Percentiles rank a stretch among this genome's conserved stretches.
phyloP scores from a whole-genome alignment of 2,797 vertebrate species.

The Orestias chungarensis region DNA sequence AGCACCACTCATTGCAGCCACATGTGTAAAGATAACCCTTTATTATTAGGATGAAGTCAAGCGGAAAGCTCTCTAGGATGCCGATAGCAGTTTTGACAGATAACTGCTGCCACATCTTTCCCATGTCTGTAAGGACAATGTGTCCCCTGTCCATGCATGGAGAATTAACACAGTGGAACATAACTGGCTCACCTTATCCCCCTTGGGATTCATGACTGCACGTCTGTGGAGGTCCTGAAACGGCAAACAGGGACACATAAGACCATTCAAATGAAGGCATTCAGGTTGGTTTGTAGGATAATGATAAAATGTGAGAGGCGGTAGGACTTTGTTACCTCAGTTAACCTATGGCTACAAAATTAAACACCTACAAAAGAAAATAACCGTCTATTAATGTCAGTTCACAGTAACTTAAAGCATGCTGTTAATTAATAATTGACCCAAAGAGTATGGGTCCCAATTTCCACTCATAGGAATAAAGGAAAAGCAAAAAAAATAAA shows the following conservation, averaged over 20 bases:
- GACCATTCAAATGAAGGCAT: background rate
- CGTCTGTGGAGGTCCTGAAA: slow-evolving; percentile 53
- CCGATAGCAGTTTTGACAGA: slow-evolving; percentile 67
- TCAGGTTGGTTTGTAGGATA: slow-evolving; percentile 5
- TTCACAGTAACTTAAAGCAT: slow-evolving; percentile 6
- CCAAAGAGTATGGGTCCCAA: slow-evolving; percentile 6
- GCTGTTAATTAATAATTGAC: slow-evolving; percentile 5
- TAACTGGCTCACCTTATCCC: slow-evolving; percentile 72
- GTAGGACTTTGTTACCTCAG: slow-evolving; percentile 44
- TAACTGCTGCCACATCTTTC: slow-evolving; percentile 54
- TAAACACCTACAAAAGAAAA: slow-evolving; percentile 29
- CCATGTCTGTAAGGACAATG: slow-evolving; percentile 49
- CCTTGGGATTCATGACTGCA: slow-evolving; percentile 70
- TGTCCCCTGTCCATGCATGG: slow-evolving; percentile 52
- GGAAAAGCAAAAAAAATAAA: slow-evolving; percentile 11
- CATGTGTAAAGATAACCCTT: slow-evolving; percentile 60
- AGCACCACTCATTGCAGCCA: slow-evolving; percentile 10
- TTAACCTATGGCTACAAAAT: slow-evolving; percentile 26
- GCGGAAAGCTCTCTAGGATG: slow-evolving; percentile 60
- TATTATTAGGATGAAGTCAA: slow-evolving; percentile 77
- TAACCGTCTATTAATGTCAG: slow-evolving; percentile 15
- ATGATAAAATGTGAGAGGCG: slow-evolving; percentile 7
- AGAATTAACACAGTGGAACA: slow-evolving; percentile 64
- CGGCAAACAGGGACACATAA: slow-evolving; percentile 36
- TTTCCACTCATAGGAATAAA: slow-evolving; percentile 34